A percentile compares a stretch with the other conserved stretches of the same genome.
phyloP scores from a whole-genome alignment of 2,888 invertebrate genomes.

The Creontiades dilutus region DNA sequence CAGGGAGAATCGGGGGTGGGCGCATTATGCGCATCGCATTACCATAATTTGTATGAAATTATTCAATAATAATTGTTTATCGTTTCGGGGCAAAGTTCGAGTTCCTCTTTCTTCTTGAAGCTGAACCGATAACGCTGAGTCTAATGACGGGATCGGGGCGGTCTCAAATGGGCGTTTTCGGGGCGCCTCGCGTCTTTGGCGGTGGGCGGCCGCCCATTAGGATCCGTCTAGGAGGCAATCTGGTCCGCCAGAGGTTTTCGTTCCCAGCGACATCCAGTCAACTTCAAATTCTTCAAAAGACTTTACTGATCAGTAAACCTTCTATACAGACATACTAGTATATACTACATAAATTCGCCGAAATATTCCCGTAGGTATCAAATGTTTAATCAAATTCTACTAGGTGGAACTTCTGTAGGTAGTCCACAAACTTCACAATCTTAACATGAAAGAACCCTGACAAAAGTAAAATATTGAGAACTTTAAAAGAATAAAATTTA shows the following conservation, averaged over 20 bases:
- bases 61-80: constrained; percentile 52
- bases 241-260: not conserved
- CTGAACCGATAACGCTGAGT: not conserved
- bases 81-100: constrained; percentile 38
- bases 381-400: too few relatives aligned
- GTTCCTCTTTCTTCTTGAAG: not conserved
- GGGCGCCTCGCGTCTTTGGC: not conserved
- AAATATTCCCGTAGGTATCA: too few relatives aligned
- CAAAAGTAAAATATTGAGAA: too few relatives aligned
- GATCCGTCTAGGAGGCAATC: not conserved
- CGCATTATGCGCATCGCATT: constrained; percentile 42
- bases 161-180: not conserved
- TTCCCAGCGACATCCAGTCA: not conserved
- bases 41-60: constrained; percentile 54
- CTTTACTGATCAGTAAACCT: too few relatives aligned
- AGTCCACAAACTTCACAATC: too few relatives aligned
- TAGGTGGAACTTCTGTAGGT: too few relatives aligned
- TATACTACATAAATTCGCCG: too few relatives aligned
- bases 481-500: too few relatives aligned
- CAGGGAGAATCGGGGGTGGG: constrained; percentile 44
- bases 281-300: too few relatives aligned
- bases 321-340: too few relatives aligned
- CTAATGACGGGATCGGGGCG: not conserved
- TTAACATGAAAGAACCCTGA: too few relatives aligned
- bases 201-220: constrained; percentile 1